A percentile compares a stretch with the other conserved stretches of the same genome.
Evolutionary conservation across 2,888 invertebrate species (phyloP).

Genomic region (Chrysolina americana): DNA sequence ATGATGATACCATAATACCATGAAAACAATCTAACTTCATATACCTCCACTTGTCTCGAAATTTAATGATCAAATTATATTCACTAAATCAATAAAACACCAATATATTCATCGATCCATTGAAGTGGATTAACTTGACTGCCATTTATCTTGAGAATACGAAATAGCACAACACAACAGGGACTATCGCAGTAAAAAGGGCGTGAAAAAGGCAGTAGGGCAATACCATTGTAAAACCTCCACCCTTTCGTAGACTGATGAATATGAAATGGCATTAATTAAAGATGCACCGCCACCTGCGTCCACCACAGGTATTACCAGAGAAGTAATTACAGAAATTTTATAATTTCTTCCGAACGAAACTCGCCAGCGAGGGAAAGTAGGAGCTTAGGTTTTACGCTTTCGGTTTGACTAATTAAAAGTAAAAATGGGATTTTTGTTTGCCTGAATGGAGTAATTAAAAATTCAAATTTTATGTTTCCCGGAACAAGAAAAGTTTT

Average conservation of each 20-base stretch:
- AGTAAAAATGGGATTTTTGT: constrained; percentile 70
- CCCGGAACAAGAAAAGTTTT: constrained; percentile 58
- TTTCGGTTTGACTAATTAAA: constrained; percentile 63
- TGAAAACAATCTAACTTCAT: too few relatives aligned
- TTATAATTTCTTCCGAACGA: constrained; percentile 63
- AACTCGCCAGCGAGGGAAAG: constrained; percentile 51
- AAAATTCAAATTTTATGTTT: constrained; percentile 67
- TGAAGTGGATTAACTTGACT: too few relatives aligned
- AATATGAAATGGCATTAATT: constrained; percentile 71
- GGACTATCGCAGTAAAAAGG: not conserved
- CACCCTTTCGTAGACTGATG: constrained; percentile 62
- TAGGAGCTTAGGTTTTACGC: constrained; percentile 46
- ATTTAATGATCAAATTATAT: too few relatives aligned
- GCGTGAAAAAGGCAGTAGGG: not conserved
- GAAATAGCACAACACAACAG: not conserved
- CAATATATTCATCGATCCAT: too few relatives aligned
- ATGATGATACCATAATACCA: too few relatives aligned
- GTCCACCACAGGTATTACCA: constrained; percentile 66
- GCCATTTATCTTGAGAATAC: not conserved
- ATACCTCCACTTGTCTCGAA: too few relatives aligned
- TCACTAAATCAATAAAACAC: too few relatives aligned
- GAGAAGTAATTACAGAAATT: constrained; percentile 68
- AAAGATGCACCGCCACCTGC: constrained; percentile 69
- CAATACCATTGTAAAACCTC: constrained; percentile 55
- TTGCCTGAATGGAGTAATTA: constrained; percentile 68